Base-by-base conservation (phyloP, 1,140 invertebrate genomes). In the Magallana ariakensis region DNA sequence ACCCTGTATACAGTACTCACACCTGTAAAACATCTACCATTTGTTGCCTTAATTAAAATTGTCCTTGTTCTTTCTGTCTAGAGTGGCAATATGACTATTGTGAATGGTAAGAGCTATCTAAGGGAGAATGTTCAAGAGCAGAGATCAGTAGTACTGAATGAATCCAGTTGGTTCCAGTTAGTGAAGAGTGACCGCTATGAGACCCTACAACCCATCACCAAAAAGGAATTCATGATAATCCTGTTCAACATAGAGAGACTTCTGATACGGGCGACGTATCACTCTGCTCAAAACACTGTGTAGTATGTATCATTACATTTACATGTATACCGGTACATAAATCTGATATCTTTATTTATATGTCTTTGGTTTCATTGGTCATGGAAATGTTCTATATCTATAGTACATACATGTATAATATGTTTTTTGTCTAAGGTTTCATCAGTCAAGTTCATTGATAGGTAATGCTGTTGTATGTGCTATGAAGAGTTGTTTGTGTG, bases 211-310 rank as follows among this genome's bases (percentile, higher is more conserved):
- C 93, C 88, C 82, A 90, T 90, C 55, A 90, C 87, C 83, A 95
- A 97, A 87, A 93, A 95, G 8, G 96, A 99, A 91, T 97, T 99
- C 92, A 96, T 99, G 93, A 96, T 96, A 46, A 96, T 98, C 0
- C 94, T 99, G n/a, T 95, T 96, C 7, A 96, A 98, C 90, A 92
- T 99, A 0, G 96, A 97, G 87, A 95, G 97, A 54, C 92, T 99
- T 16, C 95, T 99, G 90, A 96, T 99, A 46, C 96, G 98, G 84
- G 98, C 98, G 0, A 97, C 98, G 85, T 99, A 97, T 94, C 98
- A 99, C 93, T 97, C 97, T 0, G 98, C 98, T 93, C 98, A 99
- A 95, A 91, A 93, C 70, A 89, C 88, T 86, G 87, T 92, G 56
- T 91, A 85, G 92, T 93, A 88, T 87, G 92, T 90, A 3, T 9